These are phyloP conservation scores for Cheilosia soror DNA, from an alignment of 2,888 invertebrate genomes.

Conservation along the genomic window DNA sequence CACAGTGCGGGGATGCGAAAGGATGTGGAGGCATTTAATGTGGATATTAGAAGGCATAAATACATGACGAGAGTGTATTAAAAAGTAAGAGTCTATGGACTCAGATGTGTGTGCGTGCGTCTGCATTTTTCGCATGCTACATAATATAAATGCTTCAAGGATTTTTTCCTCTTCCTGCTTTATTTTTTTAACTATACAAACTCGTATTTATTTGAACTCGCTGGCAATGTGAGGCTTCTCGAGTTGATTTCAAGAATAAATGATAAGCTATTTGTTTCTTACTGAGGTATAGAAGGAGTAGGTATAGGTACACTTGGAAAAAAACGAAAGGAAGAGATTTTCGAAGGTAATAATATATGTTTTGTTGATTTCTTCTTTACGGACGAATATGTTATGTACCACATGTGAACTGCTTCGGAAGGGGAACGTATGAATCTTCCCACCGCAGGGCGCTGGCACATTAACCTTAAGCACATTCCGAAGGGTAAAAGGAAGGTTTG, in stretches of 20 bases:
- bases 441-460: no score
- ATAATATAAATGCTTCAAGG: background rate
- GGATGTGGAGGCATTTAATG: slow-evolving; percentile 30
- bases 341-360: slow-evolving; percentile 20
- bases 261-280: slow-evolving; percentile 58
- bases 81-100: slow-evolving; percentile 66
- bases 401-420: no score
- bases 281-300: slow-evolving; percentile 36
- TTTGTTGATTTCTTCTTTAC: slow-evolving; percentile 20
- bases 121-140: slow-evolving; percentile 48
- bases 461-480: no score
- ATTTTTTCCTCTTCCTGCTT: background rate
- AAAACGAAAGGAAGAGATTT: slow-evolving; percentile 35
- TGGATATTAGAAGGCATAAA: slow-evolving; percentile 58
- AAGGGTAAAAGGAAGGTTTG: no score
- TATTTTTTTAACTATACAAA: slow-evolving; percentile 13
- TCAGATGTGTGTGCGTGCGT: slow-evolving; percentile 55
- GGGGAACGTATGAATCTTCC: no score
- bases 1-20: background rate
- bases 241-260: slow-evolving; percentile 7
- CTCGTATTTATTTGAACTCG: slow-evolving; percentile 25
- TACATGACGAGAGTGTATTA: slow-evolving; percentile 62
- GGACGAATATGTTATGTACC: background rate
- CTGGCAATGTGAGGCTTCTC: background rate
- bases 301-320: slow-evolving; percentile 8